Evolutionary conservation across 2,888 invertebrate species (phyloP).

Genomic region (Meganola albula): DNA sequence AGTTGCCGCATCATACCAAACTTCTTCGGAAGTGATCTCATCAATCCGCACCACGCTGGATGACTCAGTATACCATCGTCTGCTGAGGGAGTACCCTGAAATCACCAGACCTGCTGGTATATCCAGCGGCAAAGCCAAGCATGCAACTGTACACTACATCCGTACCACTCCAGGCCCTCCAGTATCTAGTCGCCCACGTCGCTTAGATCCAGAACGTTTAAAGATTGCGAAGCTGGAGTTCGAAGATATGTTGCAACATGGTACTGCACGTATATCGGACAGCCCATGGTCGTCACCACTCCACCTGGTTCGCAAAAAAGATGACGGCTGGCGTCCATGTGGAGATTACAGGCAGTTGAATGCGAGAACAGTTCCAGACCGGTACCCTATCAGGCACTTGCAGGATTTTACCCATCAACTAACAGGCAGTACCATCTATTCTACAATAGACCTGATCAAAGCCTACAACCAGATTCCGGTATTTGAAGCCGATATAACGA

Average conservation of each 20-base stretch:
- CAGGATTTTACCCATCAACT: constrained; percentile 4
- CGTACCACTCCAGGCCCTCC: constrained; percentile 31
- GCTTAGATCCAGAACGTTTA: constrained; percentile 31
- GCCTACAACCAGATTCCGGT: constrained; percentile 5
- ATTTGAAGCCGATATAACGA: constrained; percentile 7
- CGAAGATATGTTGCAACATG: constrained; percentile 25
- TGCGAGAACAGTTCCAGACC: not conserved
- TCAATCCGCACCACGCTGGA: constrained; percentile 15
- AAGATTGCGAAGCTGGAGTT: constrained; percentile 33
- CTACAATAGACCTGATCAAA: constrained; percentile 1
- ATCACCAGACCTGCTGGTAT: constrained; percentile 19
- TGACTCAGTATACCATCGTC: constrained; percentile 5
- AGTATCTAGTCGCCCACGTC: constrained; percentile 25
- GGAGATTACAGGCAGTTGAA: not conserved
- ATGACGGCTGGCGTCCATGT: constrained; percentile 3
- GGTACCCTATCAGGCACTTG: constrained; percentile 2
- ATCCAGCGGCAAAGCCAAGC: constrained; percentile 8
- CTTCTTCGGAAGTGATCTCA: constrained; percentile 3
- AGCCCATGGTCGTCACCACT: constrained; percentile 1
- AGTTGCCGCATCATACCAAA: constrained; percentile 1
- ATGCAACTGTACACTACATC: constrained; percentile 19
- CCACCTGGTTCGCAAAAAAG: constrained; percentile 1
- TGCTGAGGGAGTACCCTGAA: constrained; percentile 12
- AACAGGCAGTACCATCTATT: constrained; percentile 2
- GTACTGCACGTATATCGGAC: constrained; percentile 16